A percentile compares a stretch with the other conserved stretches of the same genome.
These are phyloP conservation scores for Felis chaus DNA, from an alignment of 2,113 vertebrate genomes.

Conservation along the genomic window DNA sequence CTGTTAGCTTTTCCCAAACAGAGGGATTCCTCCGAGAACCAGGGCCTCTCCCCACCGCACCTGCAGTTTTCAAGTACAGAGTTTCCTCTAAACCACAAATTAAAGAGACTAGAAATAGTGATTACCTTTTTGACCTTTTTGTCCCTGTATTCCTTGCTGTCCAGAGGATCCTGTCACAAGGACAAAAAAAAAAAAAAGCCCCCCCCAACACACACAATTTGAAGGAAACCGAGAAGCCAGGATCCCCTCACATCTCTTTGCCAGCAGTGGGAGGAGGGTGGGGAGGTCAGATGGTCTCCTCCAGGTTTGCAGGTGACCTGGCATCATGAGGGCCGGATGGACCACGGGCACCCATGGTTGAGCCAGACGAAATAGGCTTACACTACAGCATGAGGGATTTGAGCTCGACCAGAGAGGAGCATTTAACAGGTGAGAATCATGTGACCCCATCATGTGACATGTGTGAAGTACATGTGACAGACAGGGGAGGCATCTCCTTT, in stretches of 20 bases:
- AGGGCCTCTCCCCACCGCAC: background rate
- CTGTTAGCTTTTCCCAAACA: background rate
- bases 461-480: too few species aligned
- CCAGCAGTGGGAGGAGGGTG: background rate
- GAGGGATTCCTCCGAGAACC: background rate
- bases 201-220: background rate
- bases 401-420: background rate
- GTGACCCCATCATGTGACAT: too few species aligned
- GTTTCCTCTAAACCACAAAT: background rate
- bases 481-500: background rate
- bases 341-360: rapidly evolving
- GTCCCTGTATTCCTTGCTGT: conserved; percentile 71
- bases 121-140: conserved; percentile 75
- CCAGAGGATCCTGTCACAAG: conserved; percentile 72
- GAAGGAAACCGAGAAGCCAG: background rate
- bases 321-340: background rate
- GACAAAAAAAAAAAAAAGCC: background rate
- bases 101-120: background rate
- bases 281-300: background rate
- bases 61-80: background rate
- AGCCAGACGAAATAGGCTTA: background rate
- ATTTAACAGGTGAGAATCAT: background rate
- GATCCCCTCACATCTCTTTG: background rate
- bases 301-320: background rate
- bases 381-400: background rate